Evolutionary conservation across 2,888 invertebrate genomes (phyloP).

Genomic region (Hirtodrosophila alboralis): DNA sequence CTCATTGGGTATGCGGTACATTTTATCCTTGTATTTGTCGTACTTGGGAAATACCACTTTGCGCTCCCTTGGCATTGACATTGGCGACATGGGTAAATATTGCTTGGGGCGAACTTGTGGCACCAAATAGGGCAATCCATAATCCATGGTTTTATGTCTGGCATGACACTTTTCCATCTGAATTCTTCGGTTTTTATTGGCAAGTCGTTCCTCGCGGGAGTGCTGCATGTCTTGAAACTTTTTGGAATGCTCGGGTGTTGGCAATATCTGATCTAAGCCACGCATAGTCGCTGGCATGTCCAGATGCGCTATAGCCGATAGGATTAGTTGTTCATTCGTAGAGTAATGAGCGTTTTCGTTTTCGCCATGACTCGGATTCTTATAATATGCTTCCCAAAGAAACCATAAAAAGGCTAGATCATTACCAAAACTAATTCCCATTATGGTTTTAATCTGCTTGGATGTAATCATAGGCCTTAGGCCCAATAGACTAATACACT

Average conservation of each 20-base stretch:
- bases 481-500: conserved; percentile 60
- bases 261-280: conserved; percentile 80
- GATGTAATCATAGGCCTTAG: conserved; percentile 64
- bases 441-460: conserved; percentile 53
- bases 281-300: conserved; percentile 81
- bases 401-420: conserved; percentile 84
- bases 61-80: background rate
- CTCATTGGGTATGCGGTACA: conserved; percentile 47
- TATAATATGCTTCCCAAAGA: conserved; percentile 80
- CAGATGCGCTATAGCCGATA: conserved; percentile 80
- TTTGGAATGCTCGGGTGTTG: conserved; percentile 53
- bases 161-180: background rate
- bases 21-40: conserved; percentile 24
- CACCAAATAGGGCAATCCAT: conserved; percentile 34
- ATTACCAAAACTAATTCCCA: conserved; percentile 75
- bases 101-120: conserved; percentile 36
- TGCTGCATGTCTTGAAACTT: conserved; percentile 14
- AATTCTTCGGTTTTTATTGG: background rate
- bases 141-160: fast-evolving
- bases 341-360: conserved; percentile 31
- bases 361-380: background rate
- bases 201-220: background rate
- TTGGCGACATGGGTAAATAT: background rate
- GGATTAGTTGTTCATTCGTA: conserved; percentile 81
- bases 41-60: conserved; percentile 16